Base-by-base conservation (phyloP, 2,797 vertebrate species). In the Fistularia commersonii region DNA sequence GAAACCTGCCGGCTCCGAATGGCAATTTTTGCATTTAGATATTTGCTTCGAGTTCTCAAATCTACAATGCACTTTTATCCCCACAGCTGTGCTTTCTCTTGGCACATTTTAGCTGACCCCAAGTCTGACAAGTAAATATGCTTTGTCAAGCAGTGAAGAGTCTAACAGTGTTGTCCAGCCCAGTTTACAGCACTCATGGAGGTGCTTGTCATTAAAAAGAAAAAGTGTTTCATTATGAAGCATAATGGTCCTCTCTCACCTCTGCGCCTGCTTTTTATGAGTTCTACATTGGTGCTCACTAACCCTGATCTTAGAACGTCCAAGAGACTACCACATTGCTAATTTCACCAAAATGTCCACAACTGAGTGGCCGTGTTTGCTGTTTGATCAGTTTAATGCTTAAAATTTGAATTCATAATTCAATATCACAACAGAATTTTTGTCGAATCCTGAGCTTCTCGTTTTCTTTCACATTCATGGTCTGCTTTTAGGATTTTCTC, bases 1-100 rank as follows among this genome's bases (percentile, higher is more conserved):
- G 76, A 86, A 76, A 66, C 69, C 67, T 69, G 64, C 65, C 51
- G 40, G 48, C 74, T 76, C 70, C 8, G 50, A 80, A 69, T 69
- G 77, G 46, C 70, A 76, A 63, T 58, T 85, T 86, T 86, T 75
- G 69, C 65, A 41, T 47, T 23, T 23, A 32, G 37, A 50, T 48
- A 36, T 75, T 74, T 64, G 57, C 66, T 61, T 38, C 1, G 47
- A 66, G 54, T 74, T 59, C 58, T 69, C 58, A 59, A 42, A 82
- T 57, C 61, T 41, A n/a, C 11, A 6, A 35, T 44, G 48, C 39
- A 51, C 60, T 58, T 63, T 60, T 60, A 55, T 69, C 54, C 43
- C 13, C 48, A 57, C 64, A 61, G 59, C 57, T 64, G 63, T 6
- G 57, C 15, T 50, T 43, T n/a, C 51, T 61, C 13, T 42, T 42